Evolutionary conservation across 2,113 vertebrate species (phyloP), one percentile per base, ranked within the genome.

Genomic region (Carollia perspicillata): DNA sequence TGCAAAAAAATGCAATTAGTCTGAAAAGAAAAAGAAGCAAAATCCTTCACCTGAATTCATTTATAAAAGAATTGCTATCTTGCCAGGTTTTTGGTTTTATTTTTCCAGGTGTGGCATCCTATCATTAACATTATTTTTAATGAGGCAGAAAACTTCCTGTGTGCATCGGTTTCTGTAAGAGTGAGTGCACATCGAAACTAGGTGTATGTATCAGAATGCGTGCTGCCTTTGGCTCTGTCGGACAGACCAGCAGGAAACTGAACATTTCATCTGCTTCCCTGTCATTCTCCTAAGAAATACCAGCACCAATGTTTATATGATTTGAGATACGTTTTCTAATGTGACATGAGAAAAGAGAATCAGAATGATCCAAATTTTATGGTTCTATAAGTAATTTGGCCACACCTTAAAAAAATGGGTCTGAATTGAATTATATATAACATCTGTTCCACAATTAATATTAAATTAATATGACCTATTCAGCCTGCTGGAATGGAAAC

Each of bases 371-470:
- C n/a, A 90, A 26, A 77, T 33, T 55, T 65, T 60, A 75, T 10
- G 40, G 51, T 65, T 89, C 44, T 92, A 18, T 66, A 93, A 72
- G 30, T 37, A 93, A 66, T 93, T n/a, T 90, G 44, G 40, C 22
- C 40, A 80, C 4, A 72, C 14, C n/a, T 65, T 87, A 84, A 90
- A 96, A 96, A 95, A 90, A 80, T 14, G 17, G 47, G 40, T 78
- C 81, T 78, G 75, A 78, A 53, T 95, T 92, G 71, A 95, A 90
- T 81, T 68, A 88, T 71, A 72, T 28, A 93, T 92, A 78, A 80
- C 26, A 86, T 22, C 81, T 60, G 68, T 94, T 95, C 75, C 40
- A 75, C 40, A 78, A 94, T 94, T 79, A 95, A 93, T 84, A 90
- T 74, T 94, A 84, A 94, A 90, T 89, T 68, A 95, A 77, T 71